Base-by-base conservation (phyloP, 1,140 invertebrate species). In the Calosoma granatense region DNA sequence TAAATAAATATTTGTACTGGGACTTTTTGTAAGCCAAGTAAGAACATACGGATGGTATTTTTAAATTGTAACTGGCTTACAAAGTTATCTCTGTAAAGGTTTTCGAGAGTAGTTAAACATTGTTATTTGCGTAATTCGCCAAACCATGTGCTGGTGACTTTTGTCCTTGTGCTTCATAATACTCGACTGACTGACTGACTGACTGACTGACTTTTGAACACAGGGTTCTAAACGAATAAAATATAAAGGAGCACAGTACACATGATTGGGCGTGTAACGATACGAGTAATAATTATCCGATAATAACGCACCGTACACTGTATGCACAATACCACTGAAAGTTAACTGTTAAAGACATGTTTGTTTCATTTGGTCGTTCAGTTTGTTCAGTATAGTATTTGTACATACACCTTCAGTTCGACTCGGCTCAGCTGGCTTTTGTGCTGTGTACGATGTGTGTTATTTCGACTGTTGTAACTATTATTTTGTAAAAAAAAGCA, bases 401-500 rank as follows among this genome's bases (percentile, higher is more conserved):
- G 26, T 36, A 36, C 26, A 9, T 36, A 36, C 26, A 36, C 26
- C 6, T 9, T 36, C 26, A 36, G 26, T 36, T 9, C 26, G 26
- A 36, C n/a, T 36, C 26, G 26, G 26, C n/a, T 36, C n/a, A n/a
- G 26, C n/a, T 36, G 26, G 26, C n/a, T 36, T 36, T n/a, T 36
- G 26, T 36, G n/a, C n/a, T 36, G 26, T 36, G 26, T n/a, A n/a
- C n/a, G 26, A n/a, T 36, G 41, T 47, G 41, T 17, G 15, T 17
- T 4, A 47, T 17, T 47, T 4, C 41, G 41, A 17, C 4, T 47
- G 41, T 47, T 47, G 41, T 47, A 47, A 47, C 41, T 47, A 47
- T 47, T 47, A 47, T 47, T 47, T 47, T 47, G 41, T 47, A 47
- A 47, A 47, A 47, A 47, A 47, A 47, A 47, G 41, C 41, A 47